Base-by-base conservation (phyloP, 2,888 invertebrate species). In the Anthophora plumipes region DNA sequence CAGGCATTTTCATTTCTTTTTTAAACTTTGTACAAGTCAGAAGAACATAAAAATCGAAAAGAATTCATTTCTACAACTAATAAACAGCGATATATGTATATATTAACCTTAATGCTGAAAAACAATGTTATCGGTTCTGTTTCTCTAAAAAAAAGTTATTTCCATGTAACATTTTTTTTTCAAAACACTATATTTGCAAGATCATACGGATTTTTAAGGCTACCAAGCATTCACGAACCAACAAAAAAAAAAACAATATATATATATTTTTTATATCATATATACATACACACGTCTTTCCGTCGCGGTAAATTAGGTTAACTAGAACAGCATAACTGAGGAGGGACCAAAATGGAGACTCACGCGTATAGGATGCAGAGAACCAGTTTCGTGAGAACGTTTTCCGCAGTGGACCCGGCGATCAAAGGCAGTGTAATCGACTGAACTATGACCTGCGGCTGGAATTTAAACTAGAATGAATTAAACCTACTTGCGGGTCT, bases 401-500 rank as follows among this genome's bases (percentile, higher is more conserved):
- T 83, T 87, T 78, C 82, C 72, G 70, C 75, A 55, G 64, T 74
- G 64, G 74, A 77, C 77, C 77, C 67, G 60, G 50, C n/a, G 85
- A 89, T 87, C 87, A 88, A 85, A 88, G 82, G 74, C 82, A 77
- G 78, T 82, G 82, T 81, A 75, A 80, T 87, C 88, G 82, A 80
- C 82, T 80, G 82, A 85, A 83, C 88, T 81, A 75, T 80, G 86
- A 85, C 85, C 83, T 68, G 81, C 55, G 55, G 77, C 77, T 80
- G 71, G 70, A 77, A 83, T 82, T 80, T 80, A 77, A 85, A 84
- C 74, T 82, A 57, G 73, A 82, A 68, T 68, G 50, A 83, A 86
- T 86, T 86, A 75, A 72, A 80, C 25, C 60, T 71, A 46, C 76
- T 46, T 66, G 73, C 60, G 17, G 46, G 66, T 64, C 57, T 43